Evolutionary conservation across 2,113 vertebrate species (phyloP).

Genomic region (Ctenodactylus gundi): DNA sequence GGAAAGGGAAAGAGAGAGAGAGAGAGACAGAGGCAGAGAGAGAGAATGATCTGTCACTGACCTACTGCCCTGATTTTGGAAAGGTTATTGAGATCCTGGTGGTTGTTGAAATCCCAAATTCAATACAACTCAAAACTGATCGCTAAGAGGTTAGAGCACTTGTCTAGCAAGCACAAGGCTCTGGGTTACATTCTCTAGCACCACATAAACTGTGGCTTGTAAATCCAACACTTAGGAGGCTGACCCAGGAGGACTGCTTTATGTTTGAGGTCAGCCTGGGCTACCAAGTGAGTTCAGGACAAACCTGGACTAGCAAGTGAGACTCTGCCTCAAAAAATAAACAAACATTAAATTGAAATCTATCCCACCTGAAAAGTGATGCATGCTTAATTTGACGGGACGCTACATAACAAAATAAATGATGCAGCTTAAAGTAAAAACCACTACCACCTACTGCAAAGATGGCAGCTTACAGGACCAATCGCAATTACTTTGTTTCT

Average conservation of each 20-base stretch:
- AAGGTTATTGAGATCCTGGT: neutral
- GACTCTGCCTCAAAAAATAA: too few species aligned
- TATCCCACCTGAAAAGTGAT: neutral
- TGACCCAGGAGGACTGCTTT: too few species aligned
- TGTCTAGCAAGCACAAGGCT: too few species aligned
- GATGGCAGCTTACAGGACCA: neutral
- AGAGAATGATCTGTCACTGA: neutral
- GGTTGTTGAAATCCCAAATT: neutral
- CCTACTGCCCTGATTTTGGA: neutral
- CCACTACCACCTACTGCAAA: neutral
- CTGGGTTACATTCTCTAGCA: too few species aligned
- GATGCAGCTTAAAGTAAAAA: neutral
- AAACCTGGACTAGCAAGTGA: too few species aligned
- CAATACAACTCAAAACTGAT: constrained; percentile 29
- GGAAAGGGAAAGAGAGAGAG: neutral
- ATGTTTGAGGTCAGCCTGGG: too few species aligned
- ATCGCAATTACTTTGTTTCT: neutral
- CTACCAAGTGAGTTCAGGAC: too few species aligned
- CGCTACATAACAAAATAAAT: neutral
- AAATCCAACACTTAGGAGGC: too few species aligned
- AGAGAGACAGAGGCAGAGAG: too few species aligned
- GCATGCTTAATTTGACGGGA: neutral
- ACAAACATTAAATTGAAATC: constrained; percentile 27
- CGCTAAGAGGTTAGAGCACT: too few species aligned
- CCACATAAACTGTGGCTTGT: too few species aligned